phyloP scores from a whole-genome alignment of 1,140 invertebrate genomes.

The Andricus grossulariae region DNA sequence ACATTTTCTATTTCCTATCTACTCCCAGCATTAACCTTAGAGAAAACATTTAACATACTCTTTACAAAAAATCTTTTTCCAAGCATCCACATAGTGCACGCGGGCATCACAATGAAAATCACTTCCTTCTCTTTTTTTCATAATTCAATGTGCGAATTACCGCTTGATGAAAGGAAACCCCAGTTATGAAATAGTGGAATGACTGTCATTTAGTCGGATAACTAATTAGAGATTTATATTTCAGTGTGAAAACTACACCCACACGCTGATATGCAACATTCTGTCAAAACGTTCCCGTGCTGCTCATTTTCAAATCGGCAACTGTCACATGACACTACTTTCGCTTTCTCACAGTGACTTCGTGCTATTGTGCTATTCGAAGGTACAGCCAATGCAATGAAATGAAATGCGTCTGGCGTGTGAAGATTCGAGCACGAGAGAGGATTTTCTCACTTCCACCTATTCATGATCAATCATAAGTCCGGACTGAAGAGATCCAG shows the following conservation, averaged over 20 bases:
- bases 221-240: conserved; percentile 3
- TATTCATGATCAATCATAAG: conserved; percentile 27
- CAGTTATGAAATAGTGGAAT: not conserved
- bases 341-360: conserved; percentile 3
- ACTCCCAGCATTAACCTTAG: not conserved
- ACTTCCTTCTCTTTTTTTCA: not conserved
- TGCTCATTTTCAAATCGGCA: conserved; percentile 18
- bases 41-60: not conserved
- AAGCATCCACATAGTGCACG: no score
- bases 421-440: conserved; percentile 4
- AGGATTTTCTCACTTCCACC: conserved; percentile 16
- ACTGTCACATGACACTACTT: conserved; percentile 22
- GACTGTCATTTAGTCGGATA: not conserved
- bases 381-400: not conserved
- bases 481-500: not conserved
- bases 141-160: not conserved
- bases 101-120: no score
- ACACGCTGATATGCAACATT: not conserved
- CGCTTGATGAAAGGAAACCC: not conserved
- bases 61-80: not conserved
- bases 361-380: not conserved
- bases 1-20: not conserved
- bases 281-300: conserved; percentile 6
- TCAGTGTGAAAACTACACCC: not conserved
- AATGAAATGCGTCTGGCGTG: conserved; percentile 21